Conservation (phyloP, 2,113 vertebrate genomes). For the Syrrhaptes paradoxus region DNA sequence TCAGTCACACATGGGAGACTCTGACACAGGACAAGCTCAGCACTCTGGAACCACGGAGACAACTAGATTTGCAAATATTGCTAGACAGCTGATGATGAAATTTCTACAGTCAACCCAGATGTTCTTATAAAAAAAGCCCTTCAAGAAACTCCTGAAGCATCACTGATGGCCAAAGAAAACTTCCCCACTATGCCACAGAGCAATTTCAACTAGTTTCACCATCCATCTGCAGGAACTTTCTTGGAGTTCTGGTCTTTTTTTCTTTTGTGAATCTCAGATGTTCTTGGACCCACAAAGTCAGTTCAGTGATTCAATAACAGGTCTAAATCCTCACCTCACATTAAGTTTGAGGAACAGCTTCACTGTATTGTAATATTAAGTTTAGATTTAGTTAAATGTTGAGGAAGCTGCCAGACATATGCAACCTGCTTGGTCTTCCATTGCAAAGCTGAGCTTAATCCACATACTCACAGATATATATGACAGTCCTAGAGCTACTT, state of each 20-base stretch:
- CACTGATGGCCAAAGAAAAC: conserved; percentile 40
- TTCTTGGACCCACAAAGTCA: neutral
- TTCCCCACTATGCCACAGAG: conserved; percentile 7
- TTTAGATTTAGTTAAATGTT: neutral
- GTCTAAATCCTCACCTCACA: neutral
- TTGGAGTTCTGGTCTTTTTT: neutral
- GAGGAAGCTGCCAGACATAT: neutral
- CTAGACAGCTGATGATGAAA: conserved; percentile 3
- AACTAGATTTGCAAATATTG: conserved; percentile 45
- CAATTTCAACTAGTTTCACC: neutral
- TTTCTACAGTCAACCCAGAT: neutral
- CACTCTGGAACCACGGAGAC: neutral
- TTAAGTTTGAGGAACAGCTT: neutral
- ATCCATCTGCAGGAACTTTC: neutral
- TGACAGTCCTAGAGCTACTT: neutral
- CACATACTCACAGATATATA: neutral
- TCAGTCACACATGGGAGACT: conserved; percentile 43
- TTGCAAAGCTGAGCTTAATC: neutral
- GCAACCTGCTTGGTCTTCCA: neutral
- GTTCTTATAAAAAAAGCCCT: conserved; percentile 26
- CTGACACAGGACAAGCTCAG: conserved; percentile 24
- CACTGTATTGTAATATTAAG: neutral
- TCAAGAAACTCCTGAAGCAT: conserved; percentile 39
- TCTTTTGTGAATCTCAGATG: neutral
- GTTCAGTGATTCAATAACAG: neutral